These are phyloP conservation scores for Sebastes glaucus DNA, from an alignment of 2,797 vertebrate genomes.

Conservation along the genomic window DNA sequence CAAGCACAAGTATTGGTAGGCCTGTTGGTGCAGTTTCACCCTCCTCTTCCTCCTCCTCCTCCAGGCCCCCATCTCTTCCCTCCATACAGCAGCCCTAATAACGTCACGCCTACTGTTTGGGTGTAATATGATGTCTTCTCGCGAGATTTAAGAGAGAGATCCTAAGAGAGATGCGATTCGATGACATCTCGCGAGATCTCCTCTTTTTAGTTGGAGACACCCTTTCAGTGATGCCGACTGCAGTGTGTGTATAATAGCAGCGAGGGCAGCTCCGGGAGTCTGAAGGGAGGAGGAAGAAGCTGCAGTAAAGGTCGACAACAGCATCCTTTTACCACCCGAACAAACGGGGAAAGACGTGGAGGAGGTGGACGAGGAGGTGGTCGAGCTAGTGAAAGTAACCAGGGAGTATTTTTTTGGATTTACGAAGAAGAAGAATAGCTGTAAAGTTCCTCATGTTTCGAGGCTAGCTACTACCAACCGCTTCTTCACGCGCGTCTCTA, in stretches of 20 bases:
- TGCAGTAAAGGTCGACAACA: constrained; percentile 73
- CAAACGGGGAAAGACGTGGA: not conserved
- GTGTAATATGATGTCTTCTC: constrained; percentile 46
- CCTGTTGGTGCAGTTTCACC: constrained; percentile 26
- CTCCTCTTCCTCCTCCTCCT: not conserved
- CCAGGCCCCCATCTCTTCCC: not conserved
- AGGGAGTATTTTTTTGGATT: not conserved
- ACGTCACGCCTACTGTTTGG: constrained; percentile 46
- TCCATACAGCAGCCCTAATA: not conserved
- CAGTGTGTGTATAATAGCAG: constrained; percentile 68
- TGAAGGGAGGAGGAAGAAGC: constrained; percentile 56
- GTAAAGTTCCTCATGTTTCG: constrained; percentile 49
- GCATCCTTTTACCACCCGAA: constrained; percentile 54
- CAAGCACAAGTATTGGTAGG: not conserved
- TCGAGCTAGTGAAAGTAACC: not conserved
- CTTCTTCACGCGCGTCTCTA: not conserved
- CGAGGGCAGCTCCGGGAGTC: constrained; percentile 39
- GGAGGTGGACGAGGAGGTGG: not conserved
- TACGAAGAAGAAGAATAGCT: constrained; percentile 16
- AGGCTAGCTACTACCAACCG: not conserved
- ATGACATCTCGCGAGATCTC: constrained; percentile 62
- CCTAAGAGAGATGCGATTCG: not conserved
- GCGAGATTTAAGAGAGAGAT: constrained; percentile 38
- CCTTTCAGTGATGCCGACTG: constrained; percentile 60
- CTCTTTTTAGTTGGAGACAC: constrained; percentile 20